phyloP scores from a whole-genome alignment of 1,140 invertebrate species.

The Bradynema listronoti region DNA sequence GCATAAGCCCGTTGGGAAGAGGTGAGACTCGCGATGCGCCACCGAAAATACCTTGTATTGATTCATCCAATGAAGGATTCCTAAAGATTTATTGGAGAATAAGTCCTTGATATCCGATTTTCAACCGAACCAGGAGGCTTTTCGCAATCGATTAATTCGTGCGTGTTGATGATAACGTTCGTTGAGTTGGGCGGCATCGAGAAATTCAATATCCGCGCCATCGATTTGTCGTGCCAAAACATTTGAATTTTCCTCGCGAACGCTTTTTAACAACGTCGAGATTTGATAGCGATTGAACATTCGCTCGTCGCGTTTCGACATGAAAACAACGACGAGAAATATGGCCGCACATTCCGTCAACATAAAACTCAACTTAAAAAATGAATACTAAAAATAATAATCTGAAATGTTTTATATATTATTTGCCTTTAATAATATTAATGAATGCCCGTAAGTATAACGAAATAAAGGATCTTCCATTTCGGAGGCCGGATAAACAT shows the following conservation, averaged over 20 bases:
- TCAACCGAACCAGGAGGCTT: slow-evolving; percentile 21
- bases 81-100: too few relatives aligned
- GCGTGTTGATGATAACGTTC: slow-evolving; percentile 31
- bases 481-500: slow-evolving; percentile 51
- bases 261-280: slow-evolving; percentile 20
- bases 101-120: too few relatives aligned
- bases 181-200: slow-evolving; percentile 12
- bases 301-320: slow-evolving; percentile 46
- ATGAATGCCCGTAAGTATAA: slow-evolving; percentile 54
- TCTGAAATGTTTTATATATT: neutral
- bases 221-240: neutral
- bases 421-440: slow-evolving; percentile 47
- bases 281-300: slow-evolving; percentile 42
- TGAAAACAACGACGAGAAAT: slow-evolving; percentile 36
- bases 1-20: too few relatives aligned
- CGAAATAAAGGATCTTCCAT: slow-evolving; percentile 56
- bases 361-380: slow-evolving; percentile 40
- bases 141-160: slow-evolving; percentile 26
- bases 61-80: too few relatives aligned
- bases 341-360: slow-evolving; percentile 43
- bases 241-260: neutral
- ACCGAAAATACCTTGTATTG: too few relatives aligned
- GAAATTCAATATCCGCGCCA: neutral
- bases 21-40: too few relatives aligned
- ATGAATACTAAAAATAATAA: neutral